These are phyloP conservation scores for Tetropium fuscum DNA, from an alignment of 2,888 invertebrate species.

Conservation along the genomic window DNA sequence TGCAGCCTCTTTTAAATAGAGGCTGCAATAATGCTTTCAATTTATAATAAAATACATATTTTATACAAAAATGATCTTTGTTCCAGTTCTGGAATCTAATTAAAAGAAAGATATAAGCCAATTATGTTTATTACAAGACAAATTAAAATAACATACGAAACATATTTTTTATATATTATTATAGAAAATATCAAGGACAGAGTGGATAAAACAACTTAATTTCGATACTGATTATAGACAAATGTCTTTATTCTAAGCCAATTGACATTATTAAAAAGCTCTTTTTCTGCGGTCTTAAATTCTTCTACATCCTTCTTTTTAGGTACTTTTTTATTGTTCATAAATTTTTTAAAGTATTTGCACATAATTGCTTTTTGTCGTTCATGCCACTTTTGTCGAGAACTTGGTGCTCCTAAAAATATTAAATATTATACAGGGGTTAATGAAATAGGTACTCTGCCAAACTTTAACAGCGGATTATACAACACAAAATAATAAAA, in stretches of 20 bases:
- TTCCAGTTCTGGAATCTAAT: too few relatives aligned
- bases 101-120: too few relatives aligned
- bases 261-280: not conserved
- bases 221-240: not conserved
- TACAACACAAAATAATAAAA: too few relatives aligned
- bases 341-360: not conserved
- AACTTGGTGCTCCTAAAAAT: not conserved
- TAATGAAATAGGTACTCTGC: too few relatives aligned
- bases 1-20: not conserved
- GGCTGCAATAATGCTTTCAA: not conserved
- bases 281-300: not conserved
- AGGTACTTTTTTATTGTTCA: not conserved
- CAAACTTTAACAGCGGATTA: too few relatives aligned
- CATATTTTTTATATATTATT: too few relatives aligned
- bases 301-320: not conserved
- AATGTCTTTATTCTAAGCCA: conserved; percentile 6
- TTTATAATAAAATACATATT: not conserved
- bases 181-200: too few relatives aligned
- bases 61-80: not conserved
- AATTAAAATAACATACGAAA: too few relatives aligned
- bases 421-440: not conserved
- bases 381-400: not conserved
- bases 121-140: too few relatives aligned
- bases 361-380: not conserved
- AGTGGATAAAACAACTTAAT: not conserved